Base-by-base conservation (phyloP, 2,888 invertebrate species). In the Nymphalis urticae region DNA sequence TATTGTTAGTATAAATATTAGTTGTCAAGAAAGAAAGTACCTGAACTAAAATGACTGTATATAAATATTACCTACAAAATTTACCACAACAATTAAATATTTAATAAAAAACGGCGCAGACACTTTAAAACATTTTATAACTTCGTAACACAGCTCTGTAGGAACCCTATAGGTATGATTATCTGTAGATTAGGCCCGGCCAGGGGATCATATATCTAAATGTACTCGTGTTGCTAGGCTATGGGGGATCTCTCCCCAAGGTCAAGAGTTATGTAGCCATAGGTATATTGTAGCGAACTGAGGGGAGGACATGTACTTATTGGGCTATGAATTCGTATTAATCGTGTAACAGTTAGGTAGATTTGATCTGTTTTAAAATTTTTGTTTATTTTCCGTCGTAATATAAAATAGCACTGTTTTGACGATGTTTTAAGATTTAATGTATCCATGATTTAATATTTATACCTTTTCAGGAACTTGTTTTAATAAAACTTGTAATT, bases 131-230 rank as follows among this genome's bases (percentile, higher is more conserved):
- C 62, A 48, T 75, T 86, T 86, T 80, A 77, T 88, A 83, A 77
- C 85, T 88, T 83, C 87, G 74, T 73, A 80, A 74, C 69, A 58
- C 58, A 81, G 80, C 74, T 72, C 80, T 84, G 78, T 88, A 91
- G 89, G 83, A 77, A 76, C 80, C 83, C 86, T 89, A 86, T 90
- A 88, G 83, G 85, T 91, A 90, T 88, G 85, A 85, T 85, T 85
- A 87, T 87, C 83, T 85, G 80, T 80, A 87, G 89, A 87, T 89
- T 87, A 87, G 85, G 76, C 80, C 71, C 75, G 78, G 82, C 83
- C 85, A 86, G 90, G 92, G 92, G 90, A 85, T 82, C n/a, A n/a
- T n/a, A n/a, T n/a, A n/a, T n/a, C 87, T 85, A 85, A 81, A 85
- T 81, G 82, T 80, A 79, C 81, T 80, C 75, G 79, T 86, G 91